Evolutionary conservation across 2,888 invertebrate species (phyloP), one percentile per base, ranked within the genome.

Genomic region (Athetis lepigone): DNA sequence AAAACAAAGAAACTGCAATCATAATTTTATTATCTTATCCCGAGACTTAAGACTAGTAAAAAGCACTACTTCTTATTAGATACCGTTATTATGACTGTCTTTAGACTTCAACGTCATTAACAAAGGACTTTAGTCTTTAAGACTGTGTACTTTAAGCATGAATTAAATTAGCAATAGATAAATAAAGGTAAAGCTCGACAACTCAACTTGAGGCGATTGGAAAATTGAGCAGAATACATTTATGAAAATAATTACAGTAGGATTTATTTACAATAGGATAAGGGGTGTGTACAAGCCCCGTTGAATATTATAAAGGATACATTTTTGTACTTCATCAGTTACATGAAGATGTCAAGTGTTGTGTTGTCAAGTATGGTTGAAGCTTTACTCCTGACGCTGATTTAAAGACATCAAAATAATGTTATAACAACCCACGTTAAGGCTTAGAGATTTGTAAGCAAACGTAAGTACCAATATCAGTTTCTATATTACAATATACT

Each of bases 241-340:
- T 4, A 36, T 63, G 37, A 49, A 72, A 27, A 42, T 40, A 57
- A 57, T 52, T 62, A 67, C 58, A 55, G n/a, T n/a, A 52, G n/a
- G 36, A 60, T 61, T 63, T 79, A 79, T 75, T 51, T 61, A 76
- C 55, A 75, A 52, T 56, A 62, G 9, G 47, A 43, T 45, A 65
- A 25, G 25, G 55, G 45, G 21, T 55, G 23, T 57, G 29, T 64
- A 40, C 49, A 55, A 62, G 39, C 25, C 21, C 9, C 21, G 11
- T 49, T 47, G 23, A 64, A 46, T 27, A 56, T 65, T 42, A 45
- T 27, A 61, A 61, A 52, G 47, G 27, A 52, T 51, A 57, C 13
- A 39, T 55, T 82, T 83, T 85, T 84, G 79, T 84, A 85, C 83
- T 80, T 80, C 51, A 77, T 77, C 76, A 81, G 77, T 80, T 77